Evolutionary conservation across 2,888 invertebrate genomes (phyloP), one percentile per base, ranked within the genome.

Genomic region (Luperina testacea): DNA sequence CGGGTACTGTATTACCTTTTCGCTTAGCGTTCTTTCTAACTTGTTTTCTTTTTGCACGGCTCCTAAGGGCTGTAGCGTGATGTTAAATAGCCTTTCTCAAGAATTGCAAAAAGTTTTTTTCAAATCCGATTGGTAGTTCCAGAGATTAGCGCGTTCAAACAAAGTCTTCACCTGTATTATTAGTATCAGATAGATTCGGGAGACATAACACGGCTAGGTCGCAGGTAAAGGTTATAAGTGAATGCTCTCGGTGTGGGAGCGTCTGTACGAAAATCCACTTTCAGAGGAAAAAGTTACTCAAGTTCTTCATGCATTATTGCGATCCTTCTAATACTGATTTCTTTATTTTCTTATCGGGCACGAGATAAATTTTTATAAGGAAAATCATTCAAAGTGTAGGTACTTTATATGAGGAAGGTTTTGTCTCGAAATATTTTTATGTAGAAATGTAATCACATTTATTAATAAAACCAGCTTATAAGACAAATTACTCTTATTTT

Each of bases 381-480:
- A 75, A 75, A 38, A 70, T 65, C 59, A 69, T 70, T 57, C 20
- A 27, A 75, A 74, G 63, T 32, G 32, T 71, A 38, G 38, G 6
- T 38, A 82, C 77, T 86, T 82, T 73, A 72, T 67, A 59, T 24
- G 17, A n/a, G 51, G 24, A 53, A 70, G 11, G 27, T 63, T 63
- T 64, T 69, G 61, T 24, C 45, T 57, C 24, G 42, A 65, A 76
- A 64, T 75, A 9, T 81, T 45, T 53, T 64, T 24, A 27, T 27
- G 42, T 53, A 45, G n/a, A 32, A 53, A 78, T 61, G 38, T 61
- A 24, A 77, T 77, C 27, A 78, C 32, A 38, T 48, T 32, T 51
- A 42, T 15, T 38, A 32, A 20, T 75, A 27, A 53, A 53, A 42
- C 7, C 20, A 17, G 69, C 11, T 45, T 17, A 67, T 13, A 65